Evolutionary conservation across 1,140 invertebrate species (phyloP).

Genomic region (Drosophila mauritiana): DNA sequence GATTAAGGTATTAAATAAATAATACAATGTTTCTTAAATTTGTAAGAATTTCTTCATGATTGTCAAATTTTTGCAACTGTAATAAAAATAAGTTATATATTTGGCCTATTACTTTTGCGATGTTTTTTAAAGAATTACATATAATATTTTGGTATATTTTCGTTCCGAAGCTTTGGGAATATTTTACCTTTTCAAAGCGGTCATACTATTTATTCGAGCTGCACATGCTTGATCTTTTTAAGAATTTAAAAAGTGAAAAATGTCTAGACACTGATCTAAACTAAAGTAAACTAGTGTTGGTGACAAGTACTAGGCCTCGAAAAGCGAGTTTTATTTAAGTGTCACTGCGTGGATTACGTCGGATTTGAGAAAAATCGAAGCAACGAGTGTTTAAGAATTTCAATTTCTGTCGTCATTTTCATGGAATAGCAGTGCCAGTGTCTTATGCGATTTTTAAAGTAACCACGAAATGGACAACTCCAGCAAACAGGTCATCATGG

Average conservation of each 20-base stretch:
- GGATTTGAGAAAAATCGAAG: too few relatives aligned
- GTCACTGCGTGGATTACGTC: too few relatives aligned
- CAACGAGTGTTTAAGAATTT: background rate
- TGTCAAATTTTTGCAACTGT: too few relatives aligned
- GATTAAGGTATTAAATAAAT: background rate
- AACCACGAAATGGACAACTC: slow-evolving; percentile 12
- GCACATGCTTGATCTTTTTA: slow-evolving; percentile 56
- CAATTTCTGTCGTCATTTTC: slow-evolving; percentile 7
- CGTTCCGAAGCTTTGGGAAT: background rate
- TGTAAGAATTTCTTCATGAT: too few relatives aligned
- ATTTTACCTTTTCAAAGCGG: background rate
- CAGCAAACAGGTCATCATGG: slow-evolving; percentile 21
- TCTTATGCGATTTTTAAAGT: too few relatives aligned
- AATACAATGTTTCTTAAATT: background rate
- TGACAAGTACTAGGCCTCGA: background rate
- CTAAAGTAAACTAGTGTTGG: background rate
- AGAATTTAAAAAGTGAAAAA: slow-evolving; percentile 25
- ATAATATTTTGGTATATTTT: background rate
- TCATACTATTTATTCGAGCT: slow-evolving; percentile 10
- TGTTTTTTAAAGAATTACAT: too few relatives aligned
- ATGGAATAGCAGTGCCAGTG: background rate
- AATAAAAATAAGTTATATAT: background rate
- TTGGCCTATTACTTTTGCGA: too few relatives aligned
- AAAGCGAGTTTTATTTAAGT: background rate
- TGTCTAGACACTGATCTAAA: background rate